These are phyloP conservation scores for Ophthalmolycus amberensis DNA, from an alignment of 2,113 vertebrate genomes.

Conservation along the genomic window DNA sequence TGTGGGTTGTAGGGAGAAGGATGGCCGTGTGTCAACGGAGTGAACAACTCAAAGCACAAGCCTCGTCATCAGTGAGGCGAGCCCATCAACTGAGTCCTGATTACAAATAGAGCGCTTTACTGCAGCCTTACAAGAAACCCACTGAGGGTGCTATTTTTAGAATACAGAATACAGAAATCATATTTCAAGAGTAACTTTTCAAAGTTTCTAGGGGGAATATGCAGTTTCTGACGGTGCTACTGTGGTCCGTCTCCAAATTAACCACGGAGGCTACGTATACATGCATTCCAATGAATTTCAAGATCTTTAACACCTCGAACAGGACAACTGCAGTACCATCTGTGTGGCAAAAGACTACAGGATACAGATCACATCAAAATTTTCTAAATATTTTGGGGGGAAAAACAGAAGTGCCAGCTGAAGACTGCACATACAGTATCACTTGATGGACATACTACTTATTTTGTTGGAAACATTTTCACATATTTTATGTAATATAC, in stretches of 20 bases:
- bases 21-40: conserved; percentile 19
- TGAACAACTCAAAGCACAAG: conserved; percentile 10
- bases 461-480: conserved; percentile 3
- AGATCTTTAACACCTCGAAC: neutral
- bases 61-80: conserved; percentile 46
- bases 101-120: conserved; percentile 43
- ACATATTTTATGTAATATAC: neutral
- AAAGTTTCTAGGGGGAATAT: conserved; percentile 11
- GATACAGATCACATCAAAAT: neutral
- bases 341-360: neutral
- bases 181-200: conserved; percentile 9
- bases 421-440: neutral
- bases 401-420: neutral
- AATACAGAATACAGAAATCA: conserved; percentile 10
- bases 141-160: conserved; percentile 45
- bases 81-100: conserved; percentile 41
- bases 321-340: neutral
- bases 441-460: neutral
- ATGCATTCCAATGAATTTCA: neutral
- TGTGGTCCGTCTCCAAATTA: neutral
- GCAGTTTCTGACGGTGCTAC: neutral
- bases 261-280: neutral
- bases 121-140: conserved; percentile 31
- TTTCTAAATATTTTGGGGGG: neutral
- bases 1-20: conserved; percentile 11